Conservation (phyloP, 2,113 vertebrate genomes). For the Stegastes partitus region DNA sequence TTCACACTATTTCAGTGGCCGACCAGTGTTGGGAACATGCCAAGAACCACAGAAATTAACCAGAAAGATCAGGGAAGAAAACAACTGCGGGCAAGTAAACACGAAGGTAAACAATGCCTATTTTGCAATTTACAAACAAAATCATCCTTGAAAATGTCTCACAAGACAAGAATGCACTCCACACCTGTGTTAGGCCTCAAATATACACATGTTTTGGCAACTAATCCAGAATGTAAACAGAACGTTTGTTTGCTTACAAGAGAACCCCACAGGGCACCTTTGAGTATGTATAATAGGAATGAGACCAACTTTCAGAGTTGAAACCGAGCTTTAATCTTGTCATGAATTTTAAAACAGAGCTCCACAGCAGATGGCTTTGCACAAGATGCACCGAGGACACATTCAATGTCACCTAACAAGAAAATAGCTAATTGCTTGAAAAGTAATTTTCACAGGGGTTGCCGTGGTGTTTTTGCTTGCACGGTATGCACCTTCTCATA, state of each 20-base stretch:
- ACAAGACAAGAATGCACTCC: neutral
- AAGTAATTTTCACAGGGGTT: no score
- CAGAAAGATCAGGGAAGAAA: neutral
- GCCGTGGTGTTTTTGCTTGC: neutral
- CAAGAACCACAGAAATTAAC: slow-evolving; percentile 2
- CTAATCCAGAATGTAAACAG: slow-evolving; percentile 6
- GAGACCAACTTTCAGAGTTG: neutral
- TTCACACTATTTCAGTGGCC: neutral
- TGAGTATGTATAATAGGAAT: neutral
- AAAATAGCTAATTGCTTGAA: no score
- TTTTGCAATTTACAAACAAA: no score
- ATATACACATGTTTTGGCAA: neutral
- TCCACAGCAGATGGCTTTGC: neutral
- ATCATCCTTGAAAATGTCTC: neutral
- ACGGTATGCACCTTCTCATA: neutral
- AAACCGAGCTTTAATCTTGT: neutral
- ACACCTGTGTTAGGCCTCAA: neutral
- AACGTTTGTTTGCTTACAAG: neutral
- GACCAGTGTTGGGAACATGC: neutral
- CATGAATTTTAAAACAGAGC: neutral
- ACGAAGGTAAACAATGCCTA: no score
- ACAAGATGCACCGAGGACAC: neutral
- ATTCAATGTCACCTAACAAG: neutral
- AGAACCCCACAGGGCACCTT: neutral
- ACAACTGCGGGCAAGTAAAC: no score